Conservation (phyloP, 2,888 invertebrate genomes). For the Erebia aethiops region DNA sequence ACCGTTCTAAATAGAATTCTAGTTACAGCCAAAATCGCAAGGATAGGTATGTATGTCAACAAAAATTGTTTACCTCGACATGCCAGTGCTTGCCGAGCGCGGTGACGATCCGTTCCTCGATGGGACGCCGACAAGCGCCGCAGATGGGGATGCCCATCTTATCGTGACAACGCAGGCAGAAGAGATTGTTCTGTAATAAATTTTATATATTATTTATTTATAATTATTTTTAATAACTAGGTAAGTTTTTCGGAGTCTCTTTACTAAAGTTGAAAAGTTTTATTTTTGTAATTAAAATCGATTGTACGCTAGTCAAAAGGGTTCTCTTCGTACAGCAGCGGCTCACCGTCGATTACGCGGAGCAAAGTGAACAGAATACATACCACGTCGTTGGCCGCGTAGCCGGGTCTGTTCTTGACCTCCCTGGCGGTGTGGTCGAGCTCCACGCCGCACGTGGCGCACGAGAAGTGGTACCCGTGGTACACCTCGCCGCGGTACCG, state of each 20-base stretch:
- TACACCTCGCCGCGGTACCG: conserved; percentile 98
- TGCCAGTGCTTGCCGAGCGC: conserved; percentile 99
- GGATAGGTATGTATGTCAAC: neutral
- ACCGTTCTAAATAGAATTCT: too few species aligned
- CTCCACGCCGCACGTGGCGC: conserved; percentile 95
- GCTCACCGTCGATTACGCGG: neutral
- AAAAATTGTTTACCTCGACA: conserved; percentile 87
- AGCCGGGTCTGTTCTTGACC: conserved; percentile 95
- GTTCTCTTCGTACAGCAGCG: too few species aligned
- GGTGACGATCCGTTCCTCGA: conserved; percentile 99
- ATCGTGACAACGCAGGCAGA: conserved; percentile 98
- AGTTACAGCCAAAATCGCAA: too few species aligned
- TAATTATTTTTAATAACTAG: neutral
- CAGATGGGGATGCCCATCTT: conserved; percentile 99
- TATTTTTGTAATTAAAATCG: too few species aligned
- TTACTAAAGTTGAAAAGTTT: too few species aligned
- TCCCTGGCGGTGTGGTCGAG: conserved; percentile 98
- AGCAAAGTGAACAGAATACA: conserved; percentile 40
- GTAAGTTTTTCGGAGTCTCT: neutral
- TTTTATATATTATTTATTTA: neutral
- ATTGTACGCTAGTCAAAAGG: too few species aligned
- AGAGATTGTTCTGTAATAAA: conserved; percentile 91
- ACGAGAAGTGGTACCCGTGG: conserved; percentile 99
- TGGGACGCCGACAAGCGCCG: conserved; percentile 98
- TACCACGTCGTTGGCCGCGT: conserved; percentile 94